Conservation (phyloP, 2,797 vertebrate species). For the Cynodonichthys magdalenae region DNA sequence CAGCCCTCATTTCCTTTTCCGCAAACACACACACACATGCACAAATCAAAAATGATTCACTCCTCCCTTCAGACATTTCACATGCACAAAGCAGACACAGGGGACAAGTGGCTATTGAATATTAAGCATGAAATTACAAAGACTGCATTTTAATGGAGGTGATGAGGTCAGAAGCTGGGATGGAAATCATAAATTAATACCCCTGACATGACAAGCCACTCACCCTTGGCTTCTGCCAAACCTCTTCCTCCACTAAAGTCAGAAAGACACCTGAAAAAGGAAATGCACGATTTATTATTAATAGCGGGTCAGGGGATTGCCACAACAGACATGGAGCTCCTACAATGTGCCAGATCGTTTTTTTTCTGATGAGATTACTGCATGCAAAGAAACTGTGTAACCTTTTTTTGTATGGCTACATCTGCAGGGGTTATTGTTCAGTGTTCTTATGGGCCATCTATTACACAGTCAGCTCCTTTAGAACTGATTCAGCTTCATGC, state of each 20-base stretch:
- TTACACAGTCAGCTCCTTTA: slow-evolving; percentile 46
- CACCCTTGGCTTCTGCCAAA: slow-evolving; percentile 77
- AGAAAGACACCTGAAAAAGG: slow-evolving; percentile 71
- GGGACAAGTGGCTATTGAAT: slow-evolving; percentile 87
- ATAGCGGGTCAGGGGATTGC: slow-evolving; percentile 78
- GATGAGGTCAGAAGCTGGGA: slow-evolving; percentile 83
- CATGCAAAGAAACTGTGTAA: slow-evolving; percentile 55
- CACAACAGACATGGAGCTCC: slow-evolving; percentile 64
- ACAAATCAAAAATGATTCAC: slow-evolving; percentile 64
- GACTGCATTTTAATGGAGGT: slow-evolving; percentile 87
- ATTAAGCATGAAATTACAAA: slow-evolving; percentile 89
- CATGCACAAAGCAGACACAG: slow-evolving; percentile 78
- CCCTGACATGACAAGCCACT: slow-evolving; percentile 81
- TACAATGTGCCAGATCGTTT: slow-evolving; percentile 66
- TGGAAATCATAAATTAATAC: slow-evolving; percentile 88
- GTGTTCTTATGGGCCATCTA: slow-evolving; percentile 37
- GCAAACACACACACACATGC: slow-evolving; percentile 37
- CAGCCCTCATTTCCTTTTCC: slow-evolving; percentile 52
- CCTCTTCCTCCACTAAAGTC: slow-evolving; percentile 62
- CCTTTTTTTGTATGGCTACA: slow-evolving; percentile 68
- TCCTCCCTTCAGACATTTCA: slow-evolving; percentile 71
- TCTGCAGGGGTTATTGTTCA: slow-evolving; percentile 51
- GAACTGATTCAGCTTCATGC: slow-evolving; percentile 25
- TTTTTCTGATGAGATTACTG: slow-evolving; percentile 64
- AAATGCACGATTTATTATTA: slow-evolving; percentile 81